Evolutionary conservation across 2,888 invertebrate species (phyloP), one percentile per base, ranked within the genome.

Genomic region (Sphaeridia pumilis): DNA sequence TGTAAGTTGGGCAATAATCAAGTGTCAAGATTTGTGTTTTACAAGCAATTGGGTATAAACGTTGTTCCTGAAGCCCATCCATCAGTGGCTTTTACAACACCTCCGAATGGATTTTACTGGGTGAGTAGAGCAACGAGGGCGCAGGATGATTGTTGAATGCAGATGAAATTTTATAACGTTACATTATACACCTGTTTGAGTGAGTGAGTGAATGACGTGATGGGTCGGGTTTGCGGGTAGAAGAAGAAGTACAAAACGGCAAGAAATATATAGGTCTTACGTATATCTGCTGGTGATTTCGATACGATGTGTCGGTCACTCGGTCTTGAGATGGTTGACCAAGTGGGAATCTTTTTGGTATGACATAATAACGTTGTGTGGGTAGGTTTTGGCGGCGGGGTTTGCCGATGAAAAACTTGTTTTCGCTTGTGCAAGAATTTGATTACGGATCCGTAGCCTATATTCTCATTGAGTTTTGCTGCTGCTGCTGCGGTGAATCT

Each of bases 351-450:
- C 36, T 17, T 36, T n/a, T 25, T 49, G 41, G 5, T 42, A 49
- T 49, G 31, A 49, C 49, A 49, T 49, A 49, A 49, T 21, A 36
- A 17, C 38, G 5, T 14, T 38, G 12, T 20, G 20, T 38, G 17
- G 12, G 17, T 20, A 20, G 12, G 17, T 17, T 17, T 38, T 38
- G 38, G 17, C 17, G 38, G 38, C 38, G 20, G 17, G 20, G 20
- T 5, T 7, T 38, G 38, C n/a, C n/a, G n/a, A 26, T 20, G 36
- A 49, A 49, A 49, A 49, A 49, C 49, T 31, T 42, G 49, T 49
- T 49, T 49, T 49, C 21, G 28, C 25, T 10, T 27, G 24, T 49
- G 21, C 31, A 49, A 38, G 12, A 17, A 17, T 38, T 38, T 38
- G 38, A 38, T 38, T 38, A 20, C 38, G 17, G 20, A 38, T 38